Evolutionary conservation across 2,797 vertebrate species (phyloP).

Genomic region (Euphonia xanthogaster): DNA sequence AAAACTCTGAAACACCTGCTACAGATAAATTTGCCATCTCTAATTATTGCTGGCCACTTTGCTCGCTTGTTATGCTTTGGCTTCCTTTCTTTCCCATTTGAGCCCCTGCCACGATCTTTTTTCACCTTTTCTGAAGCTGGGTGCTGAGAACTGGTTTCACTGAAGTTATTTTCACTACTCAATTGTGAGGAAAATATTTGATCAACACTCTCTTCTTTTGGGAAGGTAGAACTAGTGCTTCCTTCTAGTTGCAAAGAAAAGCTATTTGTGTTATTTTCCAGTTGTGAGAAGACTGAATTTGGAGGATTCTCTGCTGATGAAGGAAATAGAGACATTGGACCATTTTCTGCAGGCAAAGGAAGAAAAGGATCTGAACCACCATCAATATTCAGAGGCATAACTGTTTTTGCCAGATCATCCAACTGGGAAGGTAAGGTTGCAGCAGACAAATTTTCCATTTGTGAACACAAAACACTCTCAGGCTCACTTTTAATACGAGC

Average conservation of each 20-base stretch:
- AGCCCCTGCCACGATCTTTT: slow-evolving; percentile 56
- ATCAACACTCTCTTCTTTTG: slow-evolving; percentile 75
- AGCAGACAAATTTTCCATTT: slow-evolving; percentile 73
- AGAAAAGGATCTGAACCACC: slow-evolving; percentile 89
- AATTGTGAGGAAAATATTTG: slow-evolving; percentile 72
- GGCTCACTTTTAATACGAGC: slow-evolving; percentile 79
- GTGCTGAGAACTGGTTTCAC: slow-evolving; percentile 60
- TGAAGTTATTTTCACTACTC: slow-evolving; percentile 64
- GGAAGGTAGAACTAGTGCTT: slow-evolving; percentile 68
- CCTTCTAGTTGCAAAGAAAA: slow-evolving; percentile 75
- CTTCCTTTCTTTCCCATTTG: slow-evolving; percentile 76
- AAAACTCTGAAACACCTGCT: slow-evolving; percentile 92
- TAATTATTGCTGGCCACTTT: slow-evolving; percentile 94
- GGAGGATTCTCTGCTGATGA: slow-evolving; percentile 80
- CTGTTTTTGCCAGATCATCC: slow-evolving; percentile 78
- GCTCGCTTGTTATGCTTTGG: slow-evolving; percentile 84
- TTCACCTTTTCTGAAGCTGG: slow-evolving; percentile 66
- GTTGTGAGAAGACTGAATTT: slow-evolving; percentile 79
- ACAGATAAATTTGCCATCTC: slow-evolving; percentile 94
- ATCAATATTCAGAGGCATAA: slow-evolving; percentile 84
- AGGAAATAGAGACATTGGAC: slow-evolving; percentile 78
- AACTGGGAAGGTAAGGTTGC: slow-evolving; percentile 74
- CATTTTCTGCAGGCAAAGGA: slow-evolving; percentile 85
- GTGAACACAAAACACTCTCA: slow-evolving; percentile 70
- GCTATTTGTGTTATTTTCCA: slow-evolving; percentile 73